phyloP scores from a whole-genome alignment of 2,113 vertebrate species.

The Hippocampus mohnikei region DNA sequence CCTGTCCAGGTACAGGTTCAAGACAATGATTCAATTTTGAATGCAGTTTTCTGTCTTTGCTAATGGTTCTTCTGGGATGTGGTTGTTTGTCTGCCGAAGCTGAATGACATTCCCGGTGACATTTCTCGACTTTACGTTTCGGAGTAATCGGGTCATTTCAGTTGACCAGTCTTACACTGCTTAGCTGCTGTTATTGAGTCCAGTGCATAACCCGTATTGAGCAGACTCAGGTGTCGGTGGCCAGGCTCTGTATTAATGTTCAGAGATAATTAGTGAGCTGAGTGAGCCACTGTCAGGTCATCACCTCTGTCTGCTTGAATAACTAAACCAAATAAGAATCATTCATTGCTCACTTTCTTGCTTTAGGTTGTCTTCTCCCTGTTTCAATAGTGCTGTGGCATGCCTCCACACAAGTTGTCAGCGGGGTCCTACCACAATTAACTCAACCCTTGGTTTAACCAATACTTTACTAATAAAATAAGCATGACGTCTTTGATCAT shows the following conservation, averaged over 20 bases:
- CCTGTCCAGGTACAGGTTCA: too few relatives aligned
- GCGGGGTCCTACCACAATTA: not conserved
- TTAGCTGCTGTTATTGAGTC: slow-evolving; percentile 43
- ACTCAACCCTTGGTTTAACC: not conserved
- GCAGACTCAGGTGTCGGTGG: slow-evolving; percentile 44
- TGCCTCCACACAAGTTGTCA: not conserved
- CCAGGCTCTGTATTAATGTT: slow-evolving; percentile 43
- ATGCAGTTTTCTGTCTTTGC: not conserved
- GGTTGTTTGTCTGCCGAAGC: slow-evolving; percentile 21
- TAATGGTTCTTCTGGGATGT: slow-evolving; percentile 11
- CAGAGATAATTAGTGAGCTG: slow-evolving; percentile 50
- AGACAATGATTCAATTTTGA: not conserved
- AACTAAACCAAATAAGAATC: slow-evolving; percentile 12
- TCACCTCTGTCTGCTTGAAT: slow-evolving; percentile 22
- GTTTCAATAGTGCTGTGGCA: not conserved
- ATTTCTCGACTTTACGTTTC: slow-evolving; percentile 28
- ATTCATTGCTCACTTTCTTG: slow-evolving; percentile 15
- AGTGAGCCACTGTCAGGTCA: slow-evolving; percentile 25
- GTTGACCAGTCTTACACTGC: slow-evolving; percentile 24
- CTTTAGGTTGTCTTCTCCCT: slow-evolving; percentile 4
- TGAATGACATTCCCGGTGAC: slow-evolving; percentile 20
- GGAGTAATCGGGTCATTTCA: slow-evolving; percentile 27
- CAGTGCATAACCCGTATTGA: slow-evolving; percentile 27
- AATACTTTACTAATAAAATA: too few relatives aligned
- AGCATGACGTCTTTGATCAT: too few relatives aligned